phyloP scores from a whole-genome alignment of 2,888 invertebrate genomes.

The Drosophila kuntzei region DNA sequence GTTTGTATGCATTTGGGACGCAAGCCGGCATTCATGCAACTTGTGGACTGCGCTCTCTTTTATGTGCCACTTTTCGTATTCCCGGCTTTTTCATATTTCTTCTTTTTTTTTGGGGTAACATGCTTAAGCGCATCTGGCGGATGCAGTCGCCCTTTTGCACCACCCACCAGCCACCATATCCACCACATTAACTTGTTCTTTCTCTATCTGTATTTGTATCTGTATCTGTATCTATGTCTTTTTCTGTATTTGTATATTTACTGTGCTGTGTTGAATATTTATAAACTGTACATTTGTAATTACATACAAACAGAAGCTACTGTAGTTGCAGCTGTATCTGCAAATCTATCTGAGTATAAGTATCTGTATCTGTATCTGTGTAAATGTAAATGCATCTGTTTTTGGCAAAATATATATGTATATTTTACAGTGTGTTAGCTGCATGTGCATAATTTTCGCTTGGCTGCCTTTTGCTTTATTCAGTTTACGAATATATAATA shows the following conservation, averaged over 20 bases:
- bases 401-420: slow-evolving; percentile 43
- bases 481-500: neutral
- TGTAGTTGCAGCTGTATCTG: slow-evolving; percentile 5
- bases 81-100: slow-evolving; percentile 29
- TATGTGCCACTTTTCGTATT: slow-evolving; percentile 52
- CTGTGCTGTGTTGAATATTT: slow-evolving; percentile 63
- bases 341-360: neutral
- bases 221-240: too few relatives aligned
- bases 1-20: slow-evolving; percentile 56
- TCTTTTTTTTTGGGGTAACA: slow-evolving; percentile 26
- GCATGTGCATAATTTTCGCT: slow-evolving; percentile 73
- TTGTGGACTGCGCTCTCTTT: slow-evolving; percentile 29
- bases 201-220: slow-evolving; percentile 1
- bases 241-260: slow-evolving; percentile 37
- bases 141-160: slow-evolving; percentile 33
- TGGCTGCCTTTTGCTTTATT: slow-evolving; percentile 49
- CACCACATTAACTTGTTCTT: slow-evolving; percentile 36
- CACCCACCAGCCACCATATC: slow-evolving; percentile 9
- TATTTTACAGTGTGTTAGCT: slow-evolving; percentile 46
- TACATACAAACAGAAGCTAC: slow-evolving; percentile 35
- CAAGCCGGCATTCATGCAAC: slow-evolving; percentile 55
- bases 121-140: slow-evolving; percentile 59
- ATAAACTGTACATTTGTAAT: slow-evolving; percentile 74
- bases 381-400: slow-evolving; percentile 28
- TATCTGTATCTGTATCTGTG: slow-evolving; percentile 6